Evolutionary conservation across 2,888 invertebrate species (phyloP).

Genomic region (Plutella xylostella): DNA sequence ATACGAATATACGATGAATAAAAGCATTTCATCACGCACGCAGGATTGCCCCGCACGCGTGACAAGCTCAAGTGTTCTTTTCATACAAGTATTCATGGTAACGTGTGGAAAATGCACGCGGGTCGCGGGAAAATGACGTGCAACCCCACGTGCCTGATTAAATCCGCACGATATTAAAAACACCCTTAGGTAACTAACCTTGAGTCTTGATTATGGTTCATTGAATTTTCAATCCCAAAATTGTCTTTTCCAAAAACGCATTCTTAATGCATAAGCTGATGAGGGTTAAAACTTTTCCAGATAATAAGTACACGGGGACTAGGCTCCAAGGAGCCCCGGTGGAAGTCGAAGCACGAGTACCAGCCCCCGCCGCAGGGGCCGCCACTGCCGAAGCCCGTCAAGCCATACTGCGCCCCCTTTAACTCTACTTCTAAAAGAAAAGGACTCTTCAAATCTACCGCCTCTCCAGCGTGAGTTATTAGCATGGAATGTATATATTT

Average conservation of each 20-base stretch:
- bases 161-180: no score
- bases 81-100: no score
- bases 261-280: background rate
- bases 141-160: no score
- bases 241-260: background rate
- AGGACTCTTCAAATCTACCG: slow-evolving; percentile 31
- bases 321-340: slow-evolving; percentile 46
- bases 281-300: slow-evolving; percentile 27
- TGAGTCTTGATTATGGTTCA: no score
- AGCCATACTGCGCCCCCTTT: slow-evolving; percentile 51
- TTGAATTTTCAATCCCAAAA: no score
- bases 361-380: slow-evolving; percentile 45
- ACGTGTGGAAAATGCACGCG: no score
- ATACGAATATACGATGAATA: no score
- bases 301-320: slow-evolving; percentile 41
- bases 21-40: no score
- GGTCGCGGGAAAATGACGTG: no score
- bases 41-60: no score
- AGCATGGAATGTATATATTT: background rate
- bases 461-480: slow-evolving; percentile 47
- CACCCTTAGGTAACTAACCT: no score
- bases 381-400: slow-evolving; percentile 22
- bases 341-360: slow-evolving; percentile 42
- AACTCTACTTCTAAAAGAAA: slow-evolving; percentile 50
- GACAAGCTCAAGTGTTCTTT: no score